These are phyloP conservation scores for Polyploca ridens DNA, from an alignment of 2,888 invertebrate genomes.

Conservation along the genomic window DNA sequence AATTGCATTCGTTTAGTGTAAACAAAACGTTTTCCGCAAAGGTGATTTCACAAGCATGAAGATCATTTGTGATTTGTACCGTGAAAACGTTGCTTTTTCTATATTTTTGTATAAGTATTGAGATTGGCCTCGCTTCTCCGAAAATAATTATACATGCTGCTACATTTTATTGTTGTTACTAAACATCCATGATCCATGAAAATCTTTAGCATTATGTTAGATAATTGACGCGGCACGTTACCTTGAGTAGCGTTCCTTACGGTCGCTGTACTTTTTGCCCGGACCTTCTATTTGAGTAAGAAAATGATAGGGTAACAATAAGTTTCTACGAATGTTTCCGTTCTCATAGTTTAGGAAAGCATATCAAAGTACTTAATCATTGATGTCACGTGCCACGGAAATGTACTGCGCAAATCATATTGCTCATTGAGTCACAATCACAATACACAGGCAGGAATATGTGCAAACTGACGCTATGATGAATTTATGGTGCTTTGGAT, in stretches of 20 bases:
- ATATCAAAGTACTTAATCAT: slow-evolving; percentile 27
- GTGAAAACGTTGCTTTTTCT: slow-evolving; percentile 18
- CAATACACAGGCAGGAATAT: slow-evolving; percentile 34
- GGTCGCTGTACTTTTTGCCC: slow-evolving; percentile 46
- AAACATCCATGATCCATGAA: slow-evolving; percentile 72
- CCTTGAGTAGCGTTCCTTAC: slow-evolving; percentile 62
- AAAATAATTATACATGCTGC: slow-evolving; percentile 56
- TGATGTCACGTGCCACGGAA: slow-evolving; percentile 44
- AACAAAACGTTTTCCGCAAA: slow-evolving; percentile 28
- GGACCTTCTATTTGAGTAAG: slow-evolving; percentile 31
- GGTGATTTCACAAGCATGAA: slow-evolving; percentile 39
- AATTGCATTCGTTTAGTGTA: slow-evolving; percentile 11
- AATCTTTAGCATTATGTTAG: slow-evolving; percentile 64
- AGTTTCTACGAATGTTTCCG: slow-evolving; percentile 31
- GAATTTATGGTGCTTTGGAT: slow-evolving; percentile 44
- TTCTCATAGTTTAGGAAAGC: slow-evolving; percentile 19
- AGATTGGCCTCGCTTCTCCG: slow-evolving; percentile 60
- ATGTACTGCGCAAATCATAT: slow-evolving; percentile 51
- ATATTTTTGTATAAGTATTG: slow-evolving; percentile 34
- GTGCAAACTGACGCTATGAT: slow-evolving; percentile 38
- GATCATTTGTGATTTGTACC: slow-evolving; percentile 36
- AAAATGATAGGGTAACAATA: slow-evolving; percentile 40
- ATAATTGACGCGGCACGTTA: slow-evolving; percentile 59
- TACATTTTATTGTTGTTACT: slow-evolving; percentile 52
- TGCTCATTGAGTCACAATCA: slow-evolving; percentile 54